These are phyloP conservation scores for Torymus auratus DNA, from an alignment of 2,888 invertebrate genomes.

Conservation along the genomic window DNA sequence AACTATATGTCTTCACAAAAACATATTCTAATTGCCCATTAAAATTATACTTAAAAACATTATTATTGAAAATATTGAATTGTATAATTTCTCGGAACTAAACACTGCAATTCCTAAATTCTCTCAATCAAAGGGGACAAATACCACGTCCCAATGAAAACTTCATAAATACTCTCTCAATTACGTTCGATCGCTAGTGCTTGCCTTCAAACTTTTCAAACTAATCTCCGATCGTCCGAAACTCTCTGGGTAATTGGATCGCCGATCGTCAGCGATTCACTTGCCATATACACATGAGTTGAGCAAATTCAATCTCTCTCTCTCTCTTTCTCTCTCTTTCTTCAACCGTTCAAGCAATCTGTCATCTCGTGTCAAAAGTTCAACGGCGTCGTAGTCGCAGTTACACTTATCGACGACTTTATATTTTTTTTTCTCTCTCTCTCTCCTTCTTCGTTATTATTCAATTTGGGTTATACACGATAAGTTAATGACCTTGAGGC, in stretches of 20 bases:
- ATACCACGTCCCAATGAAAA: too few relatives aligned
- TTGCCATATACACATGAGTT: background rate
- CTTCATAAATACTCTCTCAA: background rate
- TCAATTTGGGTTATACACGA: slow-evolving; percentile 40
- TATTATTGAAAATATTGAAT: too few relatives aligned
- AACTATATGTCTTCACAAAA: too few relatives aligned
- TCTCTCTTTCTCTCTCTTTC: background rate
- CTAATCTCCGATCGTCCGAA: slow-evolving; percentile 12
- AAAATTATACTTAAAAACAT: too few relatives aligned
- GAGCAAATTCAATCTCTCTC: slow-evolving; percentile 48
- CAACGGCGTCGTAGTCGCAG: slow-evolving; percentile 30
- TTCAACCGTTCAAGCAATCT: slow-evolving; percentile 35
- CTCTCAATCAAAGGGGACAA: too few relatives aligned
- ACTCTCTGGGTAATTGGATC: slow-evolving; percentile 32
- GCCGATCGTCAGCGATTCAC: slow-evolving; percentile 4
- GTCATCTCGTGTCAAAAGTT: slow-evolving; percentile 57
- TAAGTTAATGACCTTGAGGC: slow-evolving; percentile 56
- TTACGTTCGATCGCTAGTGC: background rate
- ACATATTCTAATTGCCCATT: too few relatives aligned
- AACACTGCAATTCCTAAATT: too few relatives aligned
- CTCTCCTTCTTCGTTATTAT: background rate
- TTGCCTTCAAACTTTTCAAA: background rate
- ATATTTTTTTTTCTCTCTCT: slow-evolving; percentile 4
- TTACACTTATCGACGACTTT: slow-evolving; percentile 16
- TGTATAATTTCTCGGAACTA: too few relatives aligned